These are phyloP conservation scores for Prionace glauca DNA, from an alignment of 2,797 vertebrate species.

Conservation along the genomic window DNA sequence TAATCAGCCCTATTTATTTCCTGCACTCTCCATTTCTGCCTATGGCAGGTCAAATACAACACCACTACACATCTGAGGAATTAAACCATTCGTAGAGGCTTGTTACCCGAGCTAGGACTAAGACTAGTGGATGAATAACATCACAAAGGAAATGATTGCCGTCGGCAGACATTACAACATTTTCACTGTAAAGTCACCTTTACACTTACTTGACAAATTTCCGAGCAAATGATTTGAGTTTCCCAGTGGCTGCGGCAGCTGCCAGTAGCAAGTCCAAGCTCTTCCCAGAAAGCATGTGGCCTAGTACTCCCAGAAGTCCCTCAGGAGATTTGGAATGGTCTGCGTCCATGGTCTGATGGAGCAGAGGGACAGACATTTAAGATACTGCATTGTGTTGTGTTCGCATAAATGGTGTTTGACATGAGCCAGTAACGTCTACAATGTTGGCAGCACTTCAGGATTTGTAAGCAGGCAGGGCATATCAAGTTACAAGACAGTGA, in stretches of 20 bases:
- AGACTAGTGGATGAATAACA: neutral
- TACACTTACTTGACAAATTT: constrained; percentile 89
- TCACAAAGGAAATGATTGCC: neutral
- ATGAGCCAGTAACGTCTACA: neutral
- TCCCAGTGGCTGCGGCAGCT: constrained; percentile 87
- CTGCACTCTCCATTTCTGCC: neutral
- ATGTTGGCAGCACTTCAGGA: neutral
- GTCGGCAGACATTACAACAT: neutral
- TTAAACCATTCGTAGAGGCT: neutral
- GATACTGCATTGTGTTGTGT: neutral
- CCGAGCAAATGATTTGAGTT: constrained; percentile 90
- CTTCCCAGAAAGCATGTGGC: constrained; percentile 97
- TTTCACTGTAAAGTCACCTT: neutral
- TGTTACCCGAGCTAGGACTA: neutral
- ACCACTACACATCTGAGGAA: neutral
- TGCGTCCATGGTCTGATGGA: constrained; percentile 81
- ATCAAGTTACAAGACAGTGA: neutral
- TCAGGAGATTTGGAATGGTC: constrained; percentile 96
- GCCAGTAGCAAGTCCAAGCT: constrained; percentile 87
- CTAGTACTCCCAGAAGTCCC: constrained; percentile 86
- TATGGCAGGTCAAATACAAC: neutral
- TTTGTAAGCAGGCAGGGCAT: neutral
- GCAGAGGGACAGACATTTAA: constrained; percentile 27
- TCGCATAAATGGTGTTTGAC: neutral
- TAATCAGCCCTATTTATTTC: neutral